Percentiles rank a stretch among this genome's conserved stretches.
Conservation (phyloP, 2,888 invertebrate genomes). For the Holacanthella duospinosa region DNA sequence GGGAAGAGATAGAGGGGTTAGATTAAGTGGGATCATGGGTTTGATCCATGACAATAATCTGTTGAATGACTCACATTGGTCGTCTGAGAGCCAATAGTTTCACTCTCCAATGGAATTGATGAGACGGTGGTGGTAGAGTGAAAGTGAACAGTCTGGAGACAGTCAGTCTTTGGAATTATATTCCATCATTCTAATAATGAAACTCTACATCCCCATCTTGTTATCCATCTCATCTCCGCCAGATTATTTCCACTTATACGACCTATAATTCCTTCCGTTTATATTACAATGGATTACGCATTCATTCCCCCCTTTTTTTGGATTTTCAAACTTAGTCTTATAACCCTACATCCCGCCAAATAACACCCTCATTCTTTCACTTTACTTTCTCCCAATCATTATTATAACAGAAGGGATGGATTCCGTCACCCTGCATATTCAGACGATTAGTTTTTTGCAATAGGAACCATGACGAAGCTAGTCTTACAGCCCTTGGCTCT, state of each 20-base stretch:
- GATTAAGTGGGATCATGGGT: not conserved
- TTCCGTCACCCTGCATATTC: no score
- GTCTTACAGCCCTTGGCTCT: no score
- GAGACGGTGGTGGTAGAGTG: not conserved
- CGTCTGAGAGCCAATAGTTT: not conserved
- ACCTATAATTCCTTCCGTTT: constrained; percentile 1
- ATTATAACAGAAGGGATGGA: no score
- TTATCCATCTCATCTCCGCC: constrained; percentile 2
- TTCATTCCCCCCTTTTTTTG: not conserved
- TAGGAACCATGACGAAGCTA: no score
- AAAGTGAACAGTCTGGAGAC: not conserved
- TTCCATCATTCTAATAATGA: constrained; percentile 2
- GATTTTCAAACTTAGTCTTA: not conserved
- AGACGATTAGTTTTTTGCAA: no score
- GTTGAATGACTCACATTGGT: not conserved
- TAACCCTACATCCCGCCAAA: no score
- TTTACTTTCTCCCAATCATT: no score
- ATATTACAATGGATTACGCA: constrained; percentile 6
- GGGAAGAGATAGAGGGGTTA: not conserved
- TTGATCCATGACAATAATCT: constrained; percentile 5
- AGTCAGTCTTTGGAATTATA: not conserved
- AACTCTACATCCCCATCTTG: not conserved
- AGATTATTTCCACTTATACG: constrained; percentile 1
- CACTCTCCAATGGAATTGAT: not conserved
- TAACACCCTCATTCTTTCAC: not conserved